Base-by-base conservation (phyloP, 2,113 vertebrate genomes). In the Indicator indicator region DNA sequence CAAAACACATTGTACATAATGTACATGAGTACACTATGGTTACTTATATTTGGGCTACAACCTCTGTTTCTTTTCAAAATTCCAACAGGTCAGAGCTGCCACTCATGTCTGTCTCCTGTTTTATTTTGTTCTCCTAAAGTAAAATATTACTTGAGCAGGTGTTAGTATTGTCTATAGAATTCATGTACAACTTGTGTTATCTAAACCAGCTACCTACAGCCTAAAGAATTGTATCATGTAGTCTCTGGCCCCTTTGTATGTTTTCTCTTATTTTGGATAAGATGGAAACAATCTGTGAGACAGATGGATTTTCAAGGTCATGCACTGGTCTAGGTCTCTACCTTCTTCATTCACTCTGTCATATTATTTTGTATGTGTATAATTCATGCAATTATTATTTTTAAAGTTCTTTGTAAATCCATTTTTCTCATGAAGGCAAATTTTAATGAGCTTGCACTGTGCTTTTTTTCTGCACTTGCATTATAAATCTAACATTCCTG, bases 1-100 rank as follows among this genome's bases (percentile, higher is more conserved):
- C 8, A 79, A 40, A 75, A 86, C 28, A 30, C 36, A 36, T 36
- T 36, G 36, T 36, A 36, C 36, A 36, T 36, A 36, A 36, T 36
- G 36, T 36, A 36, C 36, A 36, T 36, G 36, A 36, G 36, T 74
- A 54, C 17, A 44, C 78, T 60, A 48, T 40, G 33, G 46, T 48
- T 88, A 74, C 71, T 77, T 56, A 74, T 24, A 88, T 93, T 83
- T 91, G 62, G 26, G 28, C 9, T 54, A 90, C 24, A 64, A 44
- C 80, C 48, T 84, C 79, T 71, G 58, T 52, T 95, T 90, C 79
- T 90, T 94, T 68, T 86, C 70, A 88, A 81, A 86, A 75, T 52
- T 92, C 58, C 78, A 85, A 3, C 32, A 90, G 54, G 26, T 86
- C 86, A 56, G 65, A 85, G 42, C 6, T 78, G 26, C 83, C 91